Evolutionary conservation across 2,888 invertebrate species (phyloP), one percentile per base, ranked within the genome.

Genomic region (Brenthis ino): DNA sequence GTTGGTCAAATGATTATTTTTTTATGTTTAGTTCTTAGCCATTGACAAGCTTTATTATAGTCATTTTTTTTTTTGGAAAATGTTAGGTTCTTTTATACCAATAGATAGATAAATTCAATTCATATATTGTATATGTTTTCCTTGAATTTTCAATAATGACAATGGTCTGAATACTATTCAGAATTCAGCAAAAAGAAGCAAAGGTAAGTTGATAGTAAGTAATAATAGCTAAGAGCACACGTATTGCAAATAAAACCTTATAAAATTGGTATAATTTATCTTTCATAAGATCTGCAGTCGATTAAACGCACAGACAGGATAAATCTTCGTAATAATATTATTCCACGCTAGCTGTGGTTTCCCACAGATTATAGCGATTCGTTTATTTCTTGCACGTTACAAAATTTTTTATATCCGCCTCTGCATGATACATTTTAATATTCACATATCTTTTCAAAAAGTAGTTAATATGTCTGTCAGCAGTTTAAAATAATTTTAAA

Each of bases 241-340:
- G 28, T 60, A 60, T 50, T 33, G 33, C 48, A 50, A 50, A 50
- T 60, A n/a, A 50, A 60, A n/a, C 12, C 16, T 24, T 8, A 50
- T 24, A 13, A 58, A 48, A 58, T 50, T 24, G 48, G 50, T 50
- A 50, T 50, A 60, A 50, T 50, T 28, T 28, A 33, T 28, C 48
- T 28, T 50, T 28, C 4, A 50, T 28, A 12, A 48, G 58, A 58
- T 24, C 47, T 58, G 60, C 60, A 60, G 50, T 50, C 60, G 60
- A 60, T 50, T 60, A 50, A 50, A n/a, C 60, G 50, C 12, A 24
- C 33, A 60, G 60, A 60, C 50, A 60, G 33, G 50, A 60, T n/a
- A 60, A 28, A 16, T 50, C n/a, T 60, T 60, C 16, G 16, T n/a
- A 50, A 60, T 60, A 50, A 33, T 28, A 16, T 16, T 28, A 11